Evolutionary conservation across 92 coral and sea anemone genomes (phyloP).

Genomic region (Anthopleura xanthogrammica): DNA sequence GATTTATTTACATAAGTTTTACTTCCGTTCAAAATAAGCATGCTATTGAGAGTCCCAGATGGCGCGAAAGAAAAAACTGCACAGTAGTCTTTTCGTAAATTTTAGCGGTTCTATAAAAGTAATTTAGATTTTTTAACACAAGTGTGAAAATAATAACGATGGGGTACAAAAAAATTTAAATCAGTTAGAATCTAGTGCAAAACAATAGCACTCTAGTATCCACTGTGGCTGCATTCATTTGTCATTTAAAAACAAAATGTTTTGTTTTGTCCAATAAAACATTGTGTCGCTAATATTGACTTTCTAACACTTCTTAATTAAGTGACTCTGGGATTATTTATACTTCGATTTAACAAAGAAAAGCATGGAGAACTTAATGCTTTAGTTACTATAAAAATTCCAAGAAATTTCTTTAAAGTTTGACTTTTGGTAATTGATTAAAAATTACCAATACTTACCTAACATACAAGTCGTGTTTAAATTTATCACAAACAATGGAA

Average conservation of each 20-base stretch:
- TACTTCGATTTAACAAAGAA: background rate
- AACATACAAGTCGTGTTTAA: too few species aligned
- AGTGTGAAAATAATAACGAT: background rate
- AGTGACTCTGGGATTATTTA: background rate
- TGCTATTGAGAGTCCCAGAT: background rate
- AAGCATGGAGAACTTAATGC: background rate
- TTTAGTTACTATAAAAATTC: too few species aligned
- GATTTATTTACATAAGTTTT: background rate
- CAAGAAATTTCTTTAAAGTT: too few species aligned
- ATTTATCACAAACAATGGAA: too few species aligned
- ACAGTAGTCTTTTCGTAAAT: background rate
- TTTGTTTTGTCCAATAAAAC: background rate
- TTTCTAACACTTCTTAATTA: background rate
- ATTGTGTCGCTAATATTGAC: background rate
- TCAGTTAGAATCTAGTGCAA: background rate
- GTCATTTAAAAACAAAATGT: background rate
- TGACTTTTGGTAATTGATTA: too few species aligned
- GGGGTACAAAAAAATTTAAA: background rate
- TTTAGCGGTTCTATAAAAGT: background rate
- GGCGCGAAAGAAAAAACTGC: background rate
- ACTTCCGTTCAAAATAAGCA: background rate
- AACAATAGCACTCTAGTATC: background rate
- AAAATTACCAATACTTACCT: too few species aligned
- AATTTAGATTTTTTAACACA: background rate
- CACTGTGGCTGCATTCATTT: background rate